Conservation (phyloP, 2,888 invertebrate genomes). For the Pammene aurita region DNA sequence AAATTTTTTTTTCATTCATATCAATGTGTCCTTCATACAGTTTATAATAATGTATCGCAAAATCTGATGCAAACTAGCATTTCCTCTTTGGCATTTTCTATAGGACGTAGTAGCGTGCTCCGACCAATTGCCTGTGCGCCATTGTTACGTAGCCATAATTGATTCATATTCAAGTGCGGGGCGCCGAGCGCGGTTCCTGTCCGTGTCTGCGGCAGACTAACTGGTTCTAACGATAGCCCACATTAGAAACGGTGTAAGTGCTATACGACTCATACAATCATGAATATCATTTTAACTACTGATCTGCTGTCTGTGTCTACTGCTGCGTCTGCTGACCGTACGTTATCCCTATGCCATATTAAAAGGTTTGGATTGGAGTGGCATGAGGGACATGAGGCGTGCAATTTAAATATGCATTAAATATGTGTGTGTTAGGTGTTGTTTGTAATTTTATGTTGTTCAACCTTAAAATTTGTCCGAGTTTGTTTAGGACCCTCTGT, state of each 20-base stretch:
- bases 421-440: no score
- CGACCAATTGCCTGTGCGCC: slow-evolving; percentile 24
- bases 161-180: slow-evolving; percentile 62
- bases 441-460: no score
- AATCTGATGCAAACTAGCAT: not conserved
- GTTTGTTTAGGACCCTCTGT: no score
- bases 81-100: slow-evolving; percentile 1
- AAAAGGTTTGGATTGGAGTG: no score
- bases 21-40: no score
- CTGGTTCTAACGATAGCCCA: not conserved
- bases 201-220: slow-evolving; percentile 39
- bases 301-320: not conserved
- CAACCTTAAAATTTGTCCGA: no score
- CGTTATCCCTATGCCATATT: not conserved
- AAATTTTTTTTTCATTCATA: no score
- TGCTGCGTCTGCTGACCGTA: not conserved
- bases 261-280: not conserved
- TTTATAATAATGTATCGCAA: no score
- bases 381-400: no score
- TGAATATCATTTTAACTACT: not conserved
- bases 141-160: slow-evolving; percentile 53
- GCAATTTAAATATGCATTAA: no score
- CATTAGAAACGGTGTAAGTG: not conserved
- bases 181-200: slow-evolving; percentile 67
- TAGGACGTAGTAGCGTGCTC: slow-evolving; percentile 12